These are phyloP conservation scores for Thumatha senex DNA, from an alignment of 2,888 invertebrate species.

Conservation along the genomic window DNA sequence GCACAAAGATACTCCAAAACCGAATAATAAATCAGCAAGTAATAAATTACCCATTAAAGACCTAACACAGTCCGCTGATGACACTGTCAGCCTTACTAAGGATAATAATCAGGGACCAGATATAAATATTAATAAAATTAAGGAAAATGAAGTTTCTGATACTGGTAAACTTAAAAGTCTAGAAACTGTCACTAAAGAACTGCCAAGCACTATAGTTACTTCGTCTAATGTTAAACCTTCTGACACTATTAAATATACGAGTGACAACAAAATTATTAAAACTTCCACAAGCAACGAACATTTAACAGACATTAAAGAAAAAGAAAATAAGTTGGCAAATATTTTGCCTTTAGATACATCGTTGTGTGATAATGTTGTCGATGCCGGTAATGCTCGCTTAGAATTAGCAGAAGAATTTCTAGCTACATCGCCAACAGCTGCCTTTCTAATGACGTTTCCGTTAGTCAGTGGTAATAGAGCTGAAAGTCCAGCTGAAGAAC, in stretches of 20 bases:
- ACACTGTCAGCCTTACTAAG: conserved; percentile 11
- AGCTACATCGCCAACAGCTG: conserved; percentile 88
- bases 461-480: conserved; percentile 85
- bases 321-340: conserved; percentile 65
- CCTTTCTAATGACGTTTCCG: conserved; percentile 90
- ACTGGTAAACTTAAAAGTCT: conserved; percentile 17
- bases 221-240: conserved; percentile 20
- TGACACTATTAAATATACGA: conserved; percentile 23
- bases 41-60: conserved; percentile 1
- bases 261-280: conserved; percentile 42
- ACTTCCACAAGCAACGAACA: conserved; percentile 35
- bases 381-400: conserved; percentile 82
- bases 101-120: conserved; percentile 17
- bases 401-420: conserved; percentile 81
- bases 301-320: conserved; percentile 52
- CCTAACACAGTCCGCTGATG: background rate
- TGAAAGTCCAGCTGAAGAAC: conserved; percentile 75
- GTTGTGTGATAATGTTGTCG: conserved; percentile 69
- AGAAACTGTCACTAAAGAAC: conserved; percentile 14
- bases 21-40: background rate
- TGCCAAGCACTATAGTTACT: conserved; percentile 6
- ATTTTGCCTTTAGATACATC: conserved; percentile 62
- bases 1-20: background rate
- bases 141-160: conserved; percentile 12
- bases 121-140: conserved; percentile 17